A percentile compares a stretch with the other conserved stretches of the same genome.
Evolutionary conservation across 1,140 invertebrate genomes (phyloP).

Genomic region (Drosophila auraria): DNA sequence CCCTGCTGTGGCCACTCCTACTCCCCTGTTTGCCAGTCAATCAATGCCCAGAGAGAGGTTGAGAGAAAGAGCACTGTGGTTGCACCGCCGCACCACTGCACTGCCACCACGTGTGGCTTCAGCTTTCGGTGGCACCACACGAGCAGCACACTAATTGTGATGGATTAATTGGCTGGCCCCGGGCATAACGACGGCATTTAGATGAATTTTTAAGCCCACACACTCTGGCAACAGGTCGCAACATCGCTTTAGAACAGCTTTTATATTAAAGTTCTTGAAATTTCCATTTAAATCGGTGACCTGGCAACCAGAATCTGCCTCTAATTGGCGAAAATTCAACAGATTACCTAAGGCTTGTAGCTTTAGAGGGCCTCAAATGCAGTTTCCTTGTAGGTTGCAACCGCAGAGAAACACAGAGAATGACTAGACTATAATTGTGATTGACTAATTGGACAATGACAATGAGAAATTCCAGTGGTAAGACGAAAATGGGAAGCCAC

Average conservation of each 20-base stretch:
- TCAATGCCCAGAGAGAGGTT: conserved; percentile 31
- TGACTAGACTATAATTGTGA: neutral
- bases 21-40: conserved; percentile 50
- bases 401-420: neutral
- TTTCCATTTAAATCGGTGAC: neutral
- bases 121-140: conserved; percentile 7
- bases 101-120: neutral
- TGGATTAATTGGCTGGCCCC: conserved; percentile 40
- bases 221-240: conserved; percentile 7
- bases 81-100: conserved; percentile 11
- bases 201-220: conserved; percentile 30
- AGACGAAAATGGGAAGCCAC: neutral
- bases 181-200: conserved; percentile 9
- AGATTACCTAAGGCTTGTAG: neutral
- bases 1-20: neutral
- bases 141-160: conserved; percentile 40
- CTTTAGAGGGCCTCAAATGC: neutral
- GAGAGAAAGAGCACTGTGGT: conserved; percentile 14
- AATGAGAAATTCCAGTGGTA: conserved; percentile 4
- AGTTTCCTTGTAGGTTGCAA: conserved; percentile 3
- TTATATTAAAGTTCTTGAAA: too few relatives aligned
- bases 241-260: neutral
- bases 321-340: neutral
- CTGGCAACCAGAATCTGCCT: neutral
- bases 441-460: conserved; percentile 2